A percentile compares a stretch with the other conserved stretches of the same genome.
phyloP scores from a whole-genome alignment of 2,888 invertebrate species.

The Antheraea yamamai region DNA sequence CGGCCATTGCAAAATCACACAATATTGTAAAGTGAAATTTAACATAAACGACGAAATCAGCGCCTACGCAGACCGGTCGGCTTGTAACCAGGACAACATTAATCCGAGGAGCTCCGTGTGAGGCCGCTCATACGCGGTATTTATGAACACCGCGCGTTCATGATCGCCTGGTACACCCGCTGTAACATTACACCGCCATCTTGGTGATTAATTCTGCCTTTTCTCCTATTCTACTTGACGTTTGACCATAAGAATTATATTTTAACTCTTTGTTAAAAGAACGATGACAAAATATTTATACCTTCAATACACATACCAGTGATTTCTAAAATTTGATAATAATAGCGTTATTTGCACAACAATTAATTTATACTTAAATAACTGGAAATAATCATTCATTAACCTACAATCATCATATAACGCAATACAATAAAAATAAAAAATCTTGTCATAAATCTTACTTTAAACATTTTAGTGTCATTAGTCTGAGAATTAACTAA shows the following conservation, averaged over 20 bases:
- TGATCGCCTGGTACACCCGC: constrained; percentile 61
- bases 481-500: no score
- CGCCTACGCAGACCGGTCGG: constrained; percentile 20
- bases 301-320: no score
- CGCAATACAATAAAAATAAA: no score
- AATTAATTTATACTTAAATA: no score
- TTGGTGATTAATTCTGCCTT: constrained; percentile 60
- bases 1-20: neutral
- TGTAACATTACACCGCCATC: constrained; percentile 66
- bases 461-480: no score
- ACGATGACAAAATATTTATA: neutral
- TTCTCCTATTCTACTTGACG: constrained; percentile 36
- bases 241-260: constrained; percentile 21
- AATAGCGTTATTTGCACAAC: no score
- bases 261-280: neutral
- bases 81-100: constrained; percentile 22
- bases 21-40: neutral
- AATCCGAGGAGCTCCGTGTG: constrained; percentile 58
- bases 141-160: constrained; percentile 70
- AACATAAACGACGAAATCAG: constrained; percentile 6
- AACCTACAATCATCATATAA: no score
- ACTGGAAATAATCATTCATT: no score
- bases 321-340: no score
- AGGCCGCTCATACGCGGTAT: constrained; percentile 73
- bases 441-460: no score